These are phyloP conservation scores for Ceryle rudis DNA, from an alignment of 2,797 vertebrate genomes.

Conservation along the genomic window DNA sequence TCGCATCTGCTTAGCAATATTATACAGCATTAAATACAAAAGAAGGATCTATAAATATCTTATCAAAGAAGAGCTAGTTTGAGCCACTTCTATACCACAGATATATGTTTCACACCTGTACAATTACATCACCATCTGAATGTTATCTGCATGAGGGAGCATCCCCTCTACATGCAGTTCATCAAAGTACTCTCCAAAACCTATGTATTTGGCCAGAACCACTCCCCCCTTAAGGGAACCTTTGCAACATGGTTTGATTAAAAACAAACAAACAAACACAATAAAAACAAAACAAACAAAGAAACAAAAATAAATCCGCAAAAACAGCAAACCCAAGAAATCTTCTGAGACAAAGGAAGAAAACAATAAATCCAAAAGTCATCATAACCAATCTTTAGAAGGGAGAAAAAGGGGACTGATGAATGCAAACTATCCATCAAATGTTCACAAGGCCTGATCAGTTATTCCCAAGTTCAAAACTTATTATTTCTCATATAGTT, in stretches of 20 bases:
- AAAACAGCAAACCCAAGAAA: not conserved
- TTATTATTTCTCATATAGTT: not conserved
- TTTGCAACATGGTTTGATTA: not conserved
- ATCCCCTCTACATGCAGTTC: not conserved
- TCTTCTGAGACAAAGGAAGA: not conserved
- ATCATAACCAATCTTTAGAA: not conserved
- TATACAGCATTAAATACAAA: not conserved
- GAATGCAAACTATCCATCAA: not conserved
- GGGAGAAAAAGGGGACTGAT: not conserved
- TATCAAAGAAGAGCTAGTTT: not conserved
- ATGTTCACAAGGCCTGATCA: not conserved
- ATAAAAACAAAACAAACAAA: not conserved
- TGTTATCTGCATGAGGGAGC: accelerated
- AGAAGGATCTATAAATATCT: not conserved
- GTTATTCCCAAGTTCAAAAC: not conserved
- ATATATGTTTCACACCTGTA: not conserved
- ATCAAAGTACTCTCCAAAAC: not conserved
- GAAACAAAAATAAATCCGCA: not conserved
- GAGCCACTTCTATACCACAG: not conserved
- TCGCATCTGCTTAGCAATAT: not conserved
- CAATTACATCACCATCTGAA: not conserved
- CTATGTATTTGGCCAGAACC: not conserved
- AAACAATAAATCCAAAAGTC: not conserved
- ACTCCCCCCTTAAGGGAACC: not conserved
- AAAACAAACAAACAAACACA: not conserved